Evolutionary conservation across 2,888 invertebrate genomes (phyloP).

Genomic region (Sipha maydis): DNA sequence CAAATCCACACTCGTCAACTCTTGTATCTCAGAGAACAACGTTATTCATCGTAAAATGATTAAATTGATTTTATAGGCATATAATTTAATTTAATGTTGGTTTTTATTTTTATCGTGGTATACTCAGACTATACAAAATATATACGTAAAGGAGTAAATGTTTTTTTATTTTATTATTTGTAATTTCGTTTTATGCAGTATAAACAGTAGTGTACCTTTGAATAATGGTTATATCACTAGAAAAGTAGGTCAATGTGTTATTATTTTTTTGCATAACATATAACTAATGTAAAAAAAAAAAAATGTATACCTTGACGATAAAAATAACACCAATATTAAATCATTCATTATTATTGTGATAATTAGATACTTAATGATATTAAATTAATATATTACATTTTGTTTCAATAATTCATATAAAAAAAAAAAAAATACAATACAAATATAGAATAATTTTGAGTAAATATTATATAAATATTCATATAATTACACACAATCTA

Average conservation of each 20-base stretch:
- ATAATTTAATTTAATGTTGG: too few relatives aligned
- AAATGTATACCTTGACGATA: not conserved
- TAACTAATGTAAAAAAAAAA: not conserved
- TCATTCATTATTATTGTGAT: not conserved
- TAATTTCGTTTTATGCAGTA: not conserved
- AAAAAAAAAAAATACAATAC: too few relatives aligned
- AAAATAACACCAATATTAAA: not conserved
- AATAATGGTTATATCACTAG: not conserved
- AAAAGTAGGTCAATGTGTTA: not conserved
- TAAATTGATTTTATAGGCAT: too few relatives aligned
- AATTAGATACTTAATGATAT: not conserved
- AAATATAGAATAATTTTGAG: too few relatives aligned
- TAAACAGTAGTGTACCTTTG: not conserved
- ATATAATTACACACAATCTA: too few relatives aligned
- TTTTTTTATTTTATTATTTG: not conserved
- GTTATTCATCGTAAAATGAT: too few relatives aligned
- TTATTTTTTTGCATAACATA: not conserved
- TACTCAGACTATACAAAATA: not conserved
- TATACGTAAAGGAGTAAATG: not conserved
- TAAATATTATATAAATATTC: too few relatives aligned
- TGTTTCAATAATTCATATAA: not conserved
- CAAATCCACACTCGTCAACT: too few relatives aligned
- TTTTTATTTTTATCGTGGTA: too few relatives aligned
- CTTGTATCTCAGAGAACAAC: too few relatives aligned
- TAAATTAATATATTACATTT: not conserved